Conservation (phyloP, 2,113 vertebrate species). For the Calidris pugnax region DNA sequence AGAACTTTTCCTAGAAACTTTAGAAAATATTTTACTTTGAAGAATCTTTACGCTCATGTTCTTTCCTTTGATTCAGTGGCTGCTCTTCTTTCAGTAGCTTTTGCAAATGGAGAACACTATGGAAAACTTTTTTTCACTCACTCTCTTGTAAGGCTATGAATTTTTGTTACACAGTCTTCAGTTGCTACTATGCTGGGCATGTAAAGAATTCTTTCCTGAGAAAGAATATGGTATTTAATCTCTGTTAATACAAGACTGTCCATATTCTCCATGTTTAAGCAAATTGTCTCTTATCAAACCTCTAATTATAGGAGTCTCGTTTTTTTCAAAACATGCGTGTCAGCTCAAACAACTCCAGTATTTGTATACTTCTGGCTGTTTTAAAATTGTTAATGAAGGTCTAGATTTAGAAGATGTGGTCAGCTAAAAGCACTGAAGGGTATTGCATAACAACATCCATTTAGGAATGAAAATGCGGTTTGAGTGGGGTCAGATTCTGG, state of each 20-base stretch:
- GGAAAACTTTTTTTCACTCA: background rate
- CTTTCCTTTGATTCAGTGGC: background rate
- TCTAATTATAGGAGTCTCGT: background rate
- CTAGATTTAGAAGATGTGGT: background rate
- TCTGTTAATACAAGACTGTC: background rate
- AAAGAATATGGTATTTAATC: background rate
- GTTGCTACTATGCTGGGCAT: background rate
- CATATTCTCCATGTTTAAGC: background rate
- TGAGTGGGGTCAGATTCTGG: slow-evolving; percentile 17
- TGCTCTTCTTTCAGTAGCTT: background rate
- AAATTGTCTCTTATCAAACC: background rate
- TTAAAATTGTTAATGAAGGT: background rate
- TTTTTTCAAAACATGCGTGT: rapidly evolving
- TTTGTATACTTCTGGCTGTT: background rate
- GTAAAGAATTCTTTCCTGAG: background rate
- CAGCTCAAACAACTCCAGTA: background rate
- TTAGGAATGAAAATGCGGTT: background rate
- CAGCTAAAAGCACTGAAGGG: background rate
- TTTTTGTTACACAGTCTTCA: background rate
- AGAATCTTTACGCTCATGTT: background rate
- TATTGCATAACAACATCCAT: background rate
- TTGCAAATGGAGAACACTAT: background rate
- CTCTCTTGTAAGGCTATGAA: background rate
- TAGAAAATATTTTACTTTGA: background rate
- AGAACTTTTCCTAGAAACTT: background rate